Conservation (phyloP, 2,888 invertebrate genomes). For the Drosophila quasianomalipes region DNA sequence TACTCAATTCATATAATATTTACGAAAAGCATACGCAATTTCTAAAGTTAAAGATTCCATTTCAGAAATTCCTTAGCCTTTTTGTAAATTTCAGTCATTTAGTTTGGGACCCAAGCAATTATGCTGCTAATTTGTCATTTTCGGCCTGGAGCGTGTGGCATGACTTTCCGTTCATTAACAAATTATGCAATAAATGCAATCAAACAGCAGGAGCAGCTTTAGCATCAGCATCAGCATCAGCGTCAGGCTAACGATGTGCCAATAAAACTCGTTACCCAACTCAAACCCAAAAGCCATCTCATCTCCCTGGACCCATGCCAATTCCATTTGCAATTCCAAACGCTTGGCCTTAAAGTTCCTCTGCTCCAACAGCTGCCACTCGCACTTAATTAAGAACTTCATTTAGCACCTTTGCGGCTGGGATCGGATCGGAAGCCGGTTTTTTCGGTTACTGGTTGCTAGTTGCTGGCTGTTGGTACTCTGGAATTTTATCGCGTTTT, state of each 20-base stretch:
- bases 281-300: conserved; percentile 14
- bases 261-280: conserved; percentile 61
- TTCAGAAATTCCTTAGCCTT: conserved; percentile 26
- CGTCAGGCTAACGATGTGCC: conserved; percentile 67
- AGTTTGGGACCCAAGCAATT: conserved; percentile 26
- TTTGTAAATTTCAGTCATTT: conserved; percentile 16
- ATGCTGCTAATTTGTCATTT: conserved; percentile 70
- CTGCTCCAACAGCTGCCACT: conserved; percentile 60
- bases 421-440: conserved; percentile 57
- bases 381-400: conserved; percentile 81
- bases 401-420: conserved; percentile 73
- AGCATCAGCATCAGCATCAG: not conserved
- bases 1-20: not conserved
- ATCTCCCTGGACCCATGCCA: conserved; percentile 23
- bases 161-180: conserved; percentile 65
- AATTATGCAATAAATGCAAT: conserved; percentile 77
- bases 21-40: not conserved
- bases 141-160: conserved; percentile 67
- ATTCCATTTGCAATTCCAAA: conserved; percentile 47
- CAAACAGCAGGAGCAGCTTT: conserved; percentile 47
- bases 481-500: conserved; percentile 80
- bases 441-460: conserved; percentile 36
- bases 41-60: not conserved
- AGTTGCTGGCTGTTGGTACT: conserved; percentile 21
- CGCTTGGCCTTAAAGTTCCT: conserved; percentile 23